These are phyloP conservation scores for Psephotus haematonotus DNA, from an alignment of 2,113 vertebrate genomes.

Conservation along the genomic window DNA sequence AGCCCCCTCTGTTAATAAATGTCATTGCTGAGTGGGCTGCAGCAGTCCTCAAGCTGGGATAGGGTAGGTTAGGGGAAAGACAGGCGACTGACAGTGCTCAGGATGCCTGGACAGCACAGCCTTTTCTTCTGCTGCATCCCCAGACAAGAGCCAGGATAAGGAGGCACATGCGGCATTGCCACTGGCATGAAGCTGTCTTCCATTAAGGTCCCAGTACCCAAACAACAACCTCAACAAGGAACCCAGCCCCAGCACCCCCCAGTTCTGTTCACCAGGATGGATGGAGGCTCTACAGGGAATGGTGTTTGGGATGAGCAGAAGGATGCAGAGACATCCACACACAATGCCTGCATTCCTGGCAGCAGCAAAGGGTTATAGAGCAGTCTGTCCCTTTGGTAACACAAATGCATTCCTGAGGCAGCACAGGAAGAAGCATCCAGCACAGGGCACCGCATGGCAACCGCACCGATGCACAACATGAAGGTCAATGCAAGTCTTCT, in stretches of 20 bases:
- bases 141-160: not conserved
- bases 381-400: not conserved
- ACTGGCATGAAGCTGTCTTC: not conserved
- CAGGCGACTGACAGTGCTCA: not conserved
- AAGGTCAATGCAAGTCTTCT: slow-evolving; percentile 63
- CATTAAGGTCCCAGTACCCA: not conserved
- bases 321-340: not conserved
- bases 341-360: not conserved
- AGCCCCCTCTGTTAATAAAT: slow-evolving; percentile 62
- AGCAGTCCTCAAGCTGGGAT: not conserved
- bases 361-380: slow-evolving; percentile 41
- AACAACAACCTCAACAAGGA: not conserved
- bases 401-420: slow-evolving; percentile 6
- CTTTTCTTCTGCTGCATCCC: not conserved
- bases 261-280: not conserved
- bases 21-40: slow-evolving; percentile 38
- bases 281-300: not conserved
- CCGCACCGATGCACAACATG: slow-evolving; percentile 58
- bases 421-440: slow-evolving; percentile 9
- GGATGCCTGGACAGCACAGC: not conserved
- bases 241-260: not conserved
- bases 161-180: rapidly evolving
- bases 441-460: slow-evolving; percentile 28
- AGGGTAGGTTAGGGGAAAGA: not conserved
- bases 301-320: not conserved